Conservation (phyloP, 2,113 vertebrate genomes). For the Eolophus roseicapilla region DNA sequence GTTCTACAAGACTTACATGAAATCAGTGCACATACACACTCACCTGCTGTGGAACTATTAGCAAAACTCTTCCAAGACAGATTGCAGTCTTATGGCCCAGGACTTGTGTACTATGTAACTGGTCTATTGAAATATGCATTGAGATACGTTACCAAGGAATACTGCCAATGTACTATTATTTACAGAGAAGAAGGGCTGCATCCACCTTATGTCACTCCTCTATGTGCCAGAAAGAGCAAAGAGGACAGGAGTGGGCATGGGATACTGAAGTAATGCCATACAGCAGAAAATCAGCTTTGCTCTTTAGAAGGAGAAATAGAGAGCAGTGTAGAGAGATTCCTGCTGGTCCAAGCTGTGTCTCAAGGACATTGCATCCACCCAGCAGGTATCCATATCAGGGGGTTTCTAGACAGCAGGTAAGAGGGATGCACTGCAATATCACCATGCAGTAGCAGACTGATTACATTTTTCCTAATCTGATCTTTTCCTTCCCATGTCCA, state of each 20-base stretch:
- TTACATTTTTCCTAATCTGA: neutral
- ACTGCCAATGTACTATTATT: neutral
- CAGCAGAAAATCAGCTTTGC: neutral
- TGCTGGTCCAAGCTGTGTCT: neutral
- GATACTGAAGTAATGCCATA: neutral
- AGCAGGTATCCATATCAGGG: neutral
- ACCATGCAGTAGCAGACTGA: neutral
- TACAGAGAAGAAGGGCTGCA: neutral
- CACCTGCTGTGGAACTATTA: neutral
- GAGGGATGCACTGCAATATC: neutral
- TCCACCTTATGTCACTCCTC: neutral
- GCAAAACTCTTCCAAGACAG: neutral
- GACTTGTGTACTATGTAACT: rapidly evolving
- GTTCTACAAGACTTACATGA: neutral
- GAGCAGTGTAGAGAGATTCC: neutral
- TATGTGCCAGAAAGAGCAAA: neutral
- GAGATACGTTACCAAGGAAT: neutral
- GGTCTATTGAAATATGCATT: neutral
- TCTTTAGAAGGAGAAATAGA: neutral
- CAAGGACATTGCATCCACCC: neutral
- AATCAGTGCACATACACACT: neutral
- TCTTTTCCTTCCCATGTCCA: neutral
- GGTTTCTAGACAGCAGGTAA: neutral
- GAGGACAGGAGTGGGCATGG: neutral
- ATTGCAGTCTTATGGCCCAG: neutral